Conservation (phyloP, 2,888 invertebrate species). For the Drosophila nigricruria region DNA sequence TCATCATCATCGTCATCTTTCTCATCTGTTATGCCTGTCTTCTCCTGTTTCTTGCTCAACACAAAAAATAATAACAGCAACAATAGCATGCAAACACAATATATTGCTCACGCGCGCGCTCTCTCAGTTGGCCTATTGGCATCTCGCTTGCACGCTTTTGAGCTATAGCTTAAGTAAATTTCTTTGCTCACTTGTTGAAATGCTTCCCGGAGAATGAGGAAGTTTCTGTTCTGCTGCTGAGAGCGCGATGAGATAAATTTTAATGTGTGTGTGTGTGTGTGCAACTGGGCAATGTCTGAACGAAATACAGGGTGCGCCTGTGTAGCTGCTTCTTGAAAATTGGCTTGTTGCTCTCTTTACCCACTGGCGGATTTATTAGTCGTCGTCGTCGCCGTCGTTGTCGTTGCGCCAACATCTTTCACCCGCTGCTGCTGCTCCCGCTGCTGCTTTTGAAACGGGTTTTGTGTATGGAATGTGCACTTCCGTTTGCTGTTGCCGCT, state of each 20-base stretch:
- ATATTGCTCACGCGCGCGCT: constrained; percentile 57
- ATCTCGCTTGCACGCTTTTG: constrained; percentile 42
- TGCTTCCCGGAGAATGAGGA: constrained; percentile 79
- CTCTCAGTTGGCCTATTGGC: constrained; percentile 37
- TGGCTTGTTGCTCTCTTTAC: constrained; percentile 80
- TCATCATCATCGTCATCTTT: constrained; percentile 44
- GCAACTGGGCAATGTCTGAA: constrained; percentile 55
- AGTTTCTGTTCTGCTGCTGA: constrained; percentile 64
- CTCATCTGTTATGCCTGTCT: constrained; percentile 54
- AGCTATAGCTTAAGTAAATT: constrained; percentile 47
- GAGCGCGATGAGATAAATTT: constrained; percentile 68
- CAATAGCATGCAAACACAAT: constrained; percentile 40
- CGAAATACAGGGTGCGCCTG: constrained; percentile 57
- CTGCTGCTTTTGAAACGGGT: constrained; percentile 69
- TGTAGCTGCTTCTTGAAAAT: constrained; percentile 56
- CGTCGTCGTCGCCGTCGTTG: constrained; percentile 65
- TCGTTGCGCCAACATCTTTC: constrained; percentile 61
- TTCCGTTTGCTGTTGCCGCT: constrained; percentile 71
- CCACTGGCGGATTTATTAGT: constrained; percentile 82
- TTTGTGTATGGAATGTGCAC: constrained; percentile 80
- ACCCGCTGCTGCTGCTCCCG: constrained; percentile 33
- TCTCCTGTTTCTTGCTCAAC: constrained; percentile 57
- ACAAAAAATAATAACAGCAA: constrained; percentile 32
- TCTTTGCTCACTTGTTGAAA: constrained; percentile 76
- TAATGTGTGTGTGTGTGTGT: constrained; percentile 44